These are phyloP conservation scores for Trochalopteron elliotii DNA, from an alignment of 2,113 vertebrate genomes.

Conservation along the genomic window DNA sequence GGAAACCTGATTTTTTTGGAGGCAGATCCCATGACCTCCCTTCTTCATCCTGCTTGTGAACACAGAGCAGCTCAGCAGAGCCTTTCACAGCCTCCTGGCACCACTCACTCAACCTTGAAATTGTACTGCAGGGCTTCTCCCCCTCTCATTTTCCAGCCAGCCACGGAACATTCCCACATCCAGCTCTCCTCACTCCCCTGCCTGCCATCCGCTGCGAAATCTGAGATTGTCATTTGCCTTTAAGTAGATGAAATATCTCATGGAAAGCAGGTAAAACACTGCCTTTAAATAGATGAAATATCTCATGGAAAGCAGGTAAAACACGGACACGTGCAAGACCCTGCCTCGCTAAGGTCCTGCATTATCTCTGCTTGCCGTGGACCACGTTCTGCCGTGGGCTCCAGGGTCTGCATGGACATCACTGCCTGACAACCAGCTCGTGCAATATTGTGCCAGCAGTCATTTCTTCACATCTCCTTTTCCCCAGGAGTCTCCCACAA, in stretches of 20 bases:
- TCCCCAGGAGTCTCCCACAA: not conserved
- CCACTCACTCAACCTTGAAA: constrained; percentile 27
- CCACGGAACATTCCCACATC: not conserved
- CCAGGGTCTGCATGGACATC: not conserved
- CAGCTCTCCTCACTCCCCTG: not conserved
- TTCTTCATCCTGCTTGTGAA: not conserved
- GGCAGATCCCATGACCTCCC: not conserved
- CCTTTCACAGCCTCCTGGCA: not conserved
- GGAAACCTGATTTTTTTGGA: not conserved
- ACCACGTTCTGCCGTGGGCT: fast-evolving
- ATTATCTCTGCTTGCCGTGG: not conserved
- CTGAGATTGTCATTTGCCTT: fast-evolving
- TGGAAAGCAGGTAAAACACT: not conserved
- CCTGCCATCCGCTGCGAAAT: fast-evolving
- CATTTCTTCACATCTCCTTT: not conserved
- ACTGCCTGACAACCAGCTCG: not conserved
- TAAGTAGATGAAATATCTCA: not conserved
- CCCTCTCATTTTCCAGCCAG: not conserved
- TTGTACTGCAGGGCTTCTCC: constrained; percentile 23
- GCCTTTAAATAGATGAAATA: not conserved
- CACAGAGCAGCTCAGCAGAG: not conserved
- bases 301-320: not conserved
- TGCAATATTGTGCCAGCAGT: not conserved
- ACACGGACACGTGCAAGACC: fast-evolving
- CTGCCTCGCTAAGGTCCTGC: not conserved